Base-by-base conservation (phyloP, 2,888 invertebrate genomes). In the Taphrorychus bicolor region DNA sequence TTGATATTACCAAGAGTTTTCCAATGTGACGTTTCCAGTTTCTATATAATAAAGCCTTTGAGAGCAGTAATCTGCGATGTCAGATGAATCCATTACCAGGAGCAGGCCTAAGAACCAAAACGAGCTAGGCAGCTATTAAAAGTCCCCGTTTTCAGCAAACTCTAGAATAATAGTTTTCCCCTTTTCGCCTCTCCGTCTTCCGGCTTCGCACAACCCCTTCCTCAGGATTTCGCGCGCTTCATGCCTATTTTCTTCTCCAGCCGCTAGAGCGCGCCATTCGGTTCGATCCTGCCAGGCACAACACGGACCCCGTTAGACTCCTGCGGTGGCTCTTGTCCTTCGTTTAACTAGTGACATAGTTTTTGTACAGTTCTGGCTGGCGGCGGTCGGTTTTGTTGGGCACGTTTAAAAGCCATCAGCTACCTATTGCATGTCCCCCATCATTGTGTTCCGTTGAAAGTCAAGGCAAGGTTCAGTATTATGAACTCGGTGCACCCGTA, bases 321-420 rank as follows among this genome's bases (percentile, higher is more conserved):
- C 71, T 72, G 73, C 75, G 73, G 73, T 70, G 75, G 73, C 61
- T 40, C 57, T 74, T 70, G 70, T 73, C 75, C 76, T 74, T 78
- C 52, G 48, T 57, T 56, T 40, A 45, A 66, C 57, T 58, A 67
- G 67, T 67, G 67, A 62, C 67, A 67, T 67, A 67, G 67, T 67
- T 67, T 66, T 66, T 66, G 41, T 19, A 18, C 42, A 58, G 41
- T 22, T 21, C 19, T 21, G 56, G 21, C 16, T 32, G 22, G 59
- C 19, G 42, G 51, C 56, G 40, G 49, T 56, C 66, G 59, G 59
- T 60, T n/a, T 14, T 21, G 45, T n/a, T 54, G 32, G 42, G 18
- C 48, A 32, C 23, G 14, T 9, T 19, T 53, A 45, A 49, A 4
- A 53, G 18, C 62, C 24, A 32, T 32, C 32, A 32, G 32, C 32